Percentiles rank a stretch among this genome's conserved stretches.
phyloP scores from a whole-genome alignment of 1,140 invertebrate species.

The Temnothorax curvispinosus region DNA sequence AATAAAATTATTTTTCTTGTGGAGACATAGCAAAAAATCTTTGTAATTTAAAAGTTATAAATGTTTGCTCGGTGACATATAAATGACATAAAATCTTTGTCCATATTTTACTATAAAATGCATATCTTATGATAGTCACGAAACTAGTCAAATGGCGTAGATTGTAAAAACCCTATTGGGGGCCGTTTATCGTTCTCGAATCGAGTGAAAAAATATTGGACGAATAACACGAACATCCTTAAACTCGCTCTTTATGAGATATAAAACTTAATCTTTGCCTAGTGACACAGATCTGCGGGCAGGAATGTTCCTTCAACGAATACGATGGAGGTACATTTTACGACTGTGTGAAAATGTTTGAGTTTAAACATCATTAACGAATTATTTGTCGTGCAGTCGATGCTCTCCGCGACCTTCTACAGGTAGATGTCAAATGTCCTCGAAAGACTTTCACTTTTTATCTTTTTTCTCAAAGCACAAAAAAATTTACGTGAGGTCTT shows the following conservation, averaged over 20 bases:
- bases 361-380: conserved; percentile 52
- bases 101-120: neutral
- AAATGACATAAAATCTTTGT: neutral
- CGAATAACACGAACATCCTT: neutral
- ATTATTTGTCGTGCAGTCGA: conserved; percentile 43
- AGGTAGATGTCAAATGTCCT: neutral
- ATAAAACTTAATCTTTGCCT: conserved; percentile 52
- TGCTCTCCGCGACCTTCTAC: conserved; percentile 37
- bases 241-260: neutral
- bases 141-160: neutral
- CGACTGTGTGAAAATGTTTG: conserved; percentile 57
- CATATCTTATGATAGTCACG: neutral
- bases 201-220: neutral
- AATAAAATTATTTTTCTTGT: neutral
- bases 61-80: neutral
- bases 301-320: neutral
- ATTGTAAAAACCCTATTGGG: conserved; percentile 1
- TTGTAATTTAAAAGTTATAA: neutral
- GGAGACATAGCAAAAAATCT: neutral
- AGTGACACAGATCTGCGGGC: conserved; percentile 58
- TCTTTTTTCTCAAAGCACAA: neutral
- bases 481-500: neutral
- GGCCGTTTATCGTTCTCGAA: neutral
- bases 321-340: neutral
- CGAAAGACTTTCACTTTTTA: neutral